A percentile compares a stretch with the other conserved stretches of the same genome.
Evolutionary conservation across 2,113 vertebrate genomes (phyloP).

Genomic region (Albula glossodonta): DNA sequence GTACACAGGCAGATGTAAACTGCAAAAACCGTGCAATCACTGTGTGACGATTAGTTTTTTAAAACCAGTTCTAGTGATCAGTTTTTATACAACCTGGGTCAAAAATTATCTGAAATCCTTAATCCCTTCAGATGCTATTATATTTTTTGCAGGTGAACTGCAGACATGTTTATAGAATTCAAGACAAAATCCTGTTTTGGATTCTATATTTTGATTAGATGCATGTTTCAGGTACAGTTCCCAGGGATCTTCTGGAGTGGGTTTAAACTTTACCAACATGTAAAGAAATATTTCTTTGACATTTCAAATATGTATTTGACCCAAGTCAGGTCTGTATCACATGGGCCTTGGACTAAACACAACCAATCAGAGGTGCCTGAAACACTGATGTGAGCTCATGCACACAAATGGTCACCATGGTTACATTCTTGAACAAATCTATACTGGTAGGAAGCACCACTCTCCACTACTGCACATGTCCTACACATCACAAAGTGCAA

Average conservation of each 20-base stretch:
- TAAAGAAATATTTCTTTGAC: not conserved
- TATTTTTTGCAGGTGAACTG: no score
- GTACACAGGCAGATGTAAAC: no score
- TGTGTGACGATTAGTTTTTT: not conserved
- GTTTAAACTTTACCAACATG: not conserved
- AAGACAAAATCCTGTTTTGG: no score
- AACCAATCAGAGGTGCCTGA: not conserved
- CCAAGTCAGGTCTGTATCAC: not conserved
- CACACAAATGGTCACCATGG: not conserved
- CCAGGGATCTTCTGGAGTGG: no score
- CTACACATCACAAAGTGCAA: slow-evolving; percentile 27
- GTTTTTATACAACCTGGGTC: not conserved
- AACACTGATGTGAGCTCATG: not conserved
- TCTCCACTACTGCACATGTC: slow-evolving; percentile 16
- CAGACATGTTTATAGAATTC: no score
- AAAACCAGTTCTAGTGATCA: not conserved
- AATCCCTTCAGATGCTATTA: no score
- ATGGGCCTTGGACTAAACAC: not conserved
- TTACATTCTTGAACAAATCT: not conserved
- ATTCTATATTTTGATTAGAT: no score
- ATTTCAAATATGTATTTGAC: not conserved
- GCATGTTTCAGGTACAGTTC: no score
- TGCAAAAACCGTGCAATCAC: not conserved
- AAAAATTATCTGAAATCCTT: no score
- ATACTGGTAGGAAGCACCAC: not conserved